Evolutionary conservation across 2,113 vertebrate genomes (phyloP), one percentile per base, ranked within the genome.

Genomic region (Limnothrissa miodon): DNA sequence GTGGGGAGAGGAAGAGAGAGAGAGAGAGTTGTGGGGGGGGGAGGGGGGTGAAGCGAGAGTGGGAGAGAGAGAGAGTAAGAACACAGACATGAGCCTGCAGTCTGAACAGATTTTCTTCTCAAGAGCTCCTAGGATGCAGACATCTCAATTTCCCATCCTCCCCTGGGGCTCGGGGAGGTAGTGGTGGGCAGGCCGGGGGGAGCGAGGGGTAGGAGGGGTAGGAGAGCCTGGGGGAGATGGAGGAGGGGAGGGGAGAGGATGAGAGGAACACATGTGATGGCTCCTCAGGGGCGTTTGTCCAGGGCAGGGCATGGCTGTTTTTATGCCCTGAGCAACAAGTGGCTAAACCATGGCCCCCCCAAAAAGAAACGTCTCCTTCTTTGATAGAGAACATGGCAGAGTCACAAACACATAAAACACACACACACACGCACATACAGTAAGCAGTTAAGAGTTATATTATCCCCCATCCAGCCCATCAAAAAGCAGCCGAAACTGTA

Each of bases 391-490:
- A 33, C 33, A 2, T 70, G n/a, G 10, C n/a, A 23, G 19, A 62
- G 29, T 53, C 82, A 56, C 53, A 56, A 17, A 56, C 53, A 56
- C 11, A 19, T 21, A 56, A 17, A 23, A 36, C 62, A 36, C 62
- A 70, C 59, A 66, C 59, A 29, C 59, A 66, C n/a, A 66, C 59
- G 29, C 59, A 66, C 59, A 59, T n/a, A 59, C 56, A 59, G 29
- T 10, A 74, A 36, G 29, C 29, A 74, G 66, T 74, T 74, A 74
- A 13, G 66, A 74, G 66, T 74, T 36, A 36, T 74, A 29, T 36
- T 39, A 17, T 29, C 66, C 66, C 15, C 25, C 33, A 21, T 70
- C 62, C 62, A 29, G 62, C 62, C 29, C 62, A 70, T 70, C 62
- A 33, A n/a, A n/a, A n/a, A n/a, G n/a, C n/a, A n/a, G n/a, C n/a